Base-by-base conservation (phyloP, 30 jellyfish, hydroid and myxozoan genomes). In the Chrysaora quinquecirrha region DNA sequence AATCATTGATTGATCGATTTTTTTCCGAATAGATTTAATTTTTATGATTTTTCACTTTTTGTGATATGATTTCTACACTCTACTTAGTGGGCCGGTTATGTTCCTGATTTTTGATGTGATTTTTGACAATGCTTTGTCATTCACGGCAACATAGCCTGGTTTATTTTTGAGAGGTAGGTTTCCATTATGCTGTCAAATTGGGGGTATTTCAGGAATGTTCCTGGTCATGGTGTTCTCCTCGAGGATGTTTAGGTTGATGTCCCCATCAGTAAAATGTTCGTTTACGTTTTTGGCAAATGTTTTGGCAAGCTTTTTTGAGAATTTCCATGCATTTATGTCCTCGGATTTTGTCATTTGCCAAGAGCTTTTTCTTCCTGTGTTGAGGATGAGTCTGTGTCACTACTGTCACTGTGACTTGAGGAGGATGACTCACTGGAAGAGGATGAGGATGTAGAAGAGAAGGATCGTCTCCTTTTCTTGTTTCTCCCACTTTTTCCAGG, bases 321-420 rank as follows among this genome's bases (percentile, higher is more conserved):
- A 38, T 38, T 38, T 38, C 54, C 54, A 38, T 38, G 54, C 54
- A 14, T 38, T 38, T 38, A 3, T 6, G 54, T 38, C 54, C 14
- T 38, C 54, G 54, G 54, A 38, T 38, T 38, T 38, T 6, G 54
- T 38, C 54, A 38, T 38, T 38, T 38, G 54, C 54, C 54, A 38
- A 38, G 54, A 3, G 54, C 54, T 38, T 6, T 6, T 38, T 38
- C 54, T 38, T 38, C 54, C 54, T 38, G 11, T 38, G 54, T 38
- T 38, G 54, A 38, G 54, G 73, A 60, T 0, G 73, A 60, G 79
- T 38, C 54, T 3, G 54, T 38, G 54, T 14, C 54, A 38, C 54
- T 38, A 14, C 54, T 38, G 54, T 38, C 54, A 14, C 54, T 38
- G 54, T 38, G 54, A 38, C 54, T 38, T 6, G 54, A 38, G 54